phyloP scores from a whole-genome alignment of 2,797 vertebrate genomes.

The Spea hammondii region DNA sequence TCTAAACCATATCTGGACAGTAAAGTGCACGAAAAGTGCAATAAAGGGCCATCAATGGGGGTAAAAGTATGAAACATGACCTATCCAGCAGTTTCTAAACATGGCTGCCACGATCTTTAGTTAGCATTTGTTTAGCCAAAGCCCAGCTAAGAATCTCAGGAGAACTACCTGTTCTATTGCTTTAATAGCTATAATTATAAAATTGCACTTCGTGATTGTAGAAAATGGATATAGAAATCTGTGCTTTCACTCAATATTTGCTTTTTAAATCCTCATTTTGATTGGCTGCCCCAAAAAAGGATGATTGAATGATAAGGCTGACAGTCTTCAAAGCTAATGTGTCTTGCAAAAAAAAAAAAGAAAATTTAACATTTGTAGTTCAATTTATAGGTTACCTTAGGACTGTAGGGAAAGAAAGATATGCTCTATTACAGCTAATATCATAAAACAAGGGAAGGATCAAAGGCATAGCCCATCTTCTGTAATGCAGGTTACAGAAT shows the following conservation, averaged over 20 bases:
- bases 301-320: not conserved
- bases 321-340: not conserved
- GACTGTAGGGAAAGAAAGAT: not conserved
- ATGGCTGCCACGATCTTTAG: too few relatives aligned
- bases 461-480: not conserved
- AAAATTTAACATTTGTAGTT: constrained; percentile 1
- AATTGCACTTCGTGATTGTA: too few relatives aligned
- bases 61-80: too few relatives aligned
- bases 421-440: not conserved
- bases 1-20: too few relatives aligned
- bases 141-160: too few relatives aligned
- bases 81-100: too few relatives aligned
- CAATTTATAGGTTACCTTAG: not conserved
- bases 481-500: not conserved
- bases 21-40: too few relatives aligned
- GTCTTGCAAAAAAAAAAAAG: not conserved
- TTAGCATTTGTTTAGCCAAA: too few relatives aligned
- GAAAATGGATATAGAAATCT: not conserved
- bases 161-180: too few relatives aligned
- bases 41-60: too few relatives aligned
- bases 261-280: not conserved
- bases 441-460: constrained; percentile 9
- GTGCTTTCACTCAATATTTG: not conserved
- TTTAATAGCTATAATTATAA: too few relatives aligned
- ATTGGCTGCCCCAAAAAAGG: not conserved